A percentile compares a stretch with the other conserved stretches of the same genome.
Evolutionary conservation across 1,140 invertebrate genomes (phyloP).

Genomic region (Pachypsylla venusta): DNA sequence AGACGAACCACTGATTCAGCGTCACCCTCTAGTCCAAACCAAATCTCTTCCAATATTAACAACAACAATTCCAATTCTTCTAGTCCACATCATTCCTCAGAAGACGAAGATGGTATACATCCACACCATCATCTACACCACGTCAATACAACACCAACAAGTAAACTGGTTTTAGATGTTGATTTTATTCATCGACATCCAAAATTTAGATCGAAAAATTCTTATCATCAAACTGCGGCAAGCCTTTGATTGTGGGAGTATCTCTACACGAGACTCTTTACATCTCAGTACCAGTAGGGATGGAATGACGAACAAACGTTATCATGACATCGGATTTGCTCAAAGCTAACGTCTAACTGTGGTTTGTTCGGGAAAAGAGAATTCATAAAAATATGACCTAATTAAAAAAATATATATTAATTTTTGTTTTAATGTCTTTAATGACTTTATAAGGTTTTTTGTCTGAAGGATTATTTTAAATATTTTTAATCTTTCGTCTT

Average conservation of each 20-base stretch:
- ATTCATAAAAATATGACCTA: too few species aligned
- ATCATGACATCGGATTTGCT: too few species aligned
- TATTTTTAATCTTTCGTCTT: too few species aligned
- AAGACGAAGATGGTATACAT: not conserved
- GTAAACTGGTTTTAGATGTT: not conserved
- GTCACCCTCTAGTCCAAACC: not conserved
- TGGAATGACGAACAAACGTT: too few species aligned
- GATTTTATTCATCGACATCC: not conserved
- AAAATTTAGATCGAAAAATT: not conserved
- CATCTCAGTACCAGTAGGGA: not conserved
- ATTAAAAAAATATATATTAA: too few species aligned
- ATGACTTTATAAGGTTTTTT: too few species aligned
- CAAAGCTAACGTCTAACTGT: too few species aligned
- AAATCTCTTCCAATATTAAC: too few species aligned
- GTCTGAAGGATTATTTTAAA: too few species aligned
- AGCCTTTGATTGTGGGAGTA: not conserved
- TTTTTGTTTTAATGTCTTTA: too few species aligned
- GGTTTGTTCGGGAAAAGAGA: too few species aligned
- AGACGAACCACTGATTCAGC: slow-evolving; percentile 23
- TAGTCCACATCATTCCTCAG: too few species aligned
- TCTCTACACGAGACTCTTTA: not conserved
- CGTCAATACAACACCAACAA: not conserved
- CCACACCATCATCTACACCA: not conserved
- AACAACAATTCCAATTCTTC: not conserved
- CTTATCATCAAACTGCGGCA: not conserved